phyloP scores from a whole-genome alignment of 1,140 invertebrate species.

The Brachionus angularis region DNA sequence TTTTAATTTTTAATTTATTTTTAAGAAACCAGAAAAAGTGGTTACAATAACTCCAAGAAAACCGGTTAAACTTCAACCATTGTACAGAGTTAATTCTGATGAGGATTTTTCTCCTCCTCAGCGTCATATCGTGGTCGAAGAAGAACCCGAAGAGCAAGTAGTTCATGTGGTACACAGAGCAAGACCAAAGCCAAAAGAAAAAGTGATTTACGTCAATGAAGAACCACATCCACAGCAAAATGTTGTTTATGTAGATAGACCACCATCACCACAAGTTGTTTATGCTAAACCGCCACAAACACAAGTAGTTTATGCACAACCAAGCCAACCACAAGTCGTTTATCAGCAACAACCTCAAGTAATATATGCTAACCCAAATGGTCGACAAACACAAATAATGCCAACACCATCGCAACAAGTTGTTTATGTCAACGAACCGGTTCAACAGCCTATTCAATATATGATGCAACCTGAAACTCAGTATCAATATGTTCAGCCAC shows the following conservation, averaged over 20 bases:
- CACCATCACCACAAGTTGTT: slow-evolving; percentile 3
- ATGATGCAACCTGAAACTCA: slow-evolving; percentile 6
- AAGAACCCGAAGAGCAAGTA: slow-evolving; percentile 2
- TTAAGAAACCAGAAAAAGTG: neutral
- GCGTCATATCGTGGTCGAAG: neutral
- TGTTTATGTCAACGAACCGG: slow-evolving; percentile 30
- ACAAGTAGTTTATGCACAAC: slow-evolving; percentile 28
- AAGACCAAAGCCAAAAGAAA: slow-evolving; percentile 39
- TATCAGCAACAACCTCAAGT: slow-evolving; percentile 28
- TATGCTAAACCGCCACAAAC: slow-evolving; percentile 8
- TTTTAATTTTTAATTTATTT: too few species aligned
- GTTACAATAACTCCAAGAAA: neutral
- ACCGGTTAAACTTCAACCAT: slow-evolving; percentile 33
- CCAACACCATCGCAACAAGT: neutral
- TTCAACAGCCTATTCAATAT: slow-evolving; percentile 34
- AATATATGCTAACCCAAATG: slow-evolving; percentile 6
- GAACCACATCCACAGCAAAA: neutral
- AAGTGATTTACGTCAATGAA: slow-evolving; percentile 37
- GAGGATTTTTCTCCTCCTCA: slow-evolving; percentile 6
- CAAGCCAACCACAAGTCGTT: neutral
- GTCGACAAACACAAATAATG: slow-evolving; percentile 8
- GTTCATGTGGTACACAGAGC: slow-evolving; percentile 30
- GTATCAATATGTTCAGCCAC: slow-evolving; percentile 17
- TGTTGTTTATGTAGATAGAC: slow-evolving; percentile 18
- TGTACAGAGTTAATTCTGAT: slow-evolving; percentile 33